phyloP scores from a whole-genome alignment of 1,140 invertebrate genomes.

The Bombus consobrinus region DNA sequence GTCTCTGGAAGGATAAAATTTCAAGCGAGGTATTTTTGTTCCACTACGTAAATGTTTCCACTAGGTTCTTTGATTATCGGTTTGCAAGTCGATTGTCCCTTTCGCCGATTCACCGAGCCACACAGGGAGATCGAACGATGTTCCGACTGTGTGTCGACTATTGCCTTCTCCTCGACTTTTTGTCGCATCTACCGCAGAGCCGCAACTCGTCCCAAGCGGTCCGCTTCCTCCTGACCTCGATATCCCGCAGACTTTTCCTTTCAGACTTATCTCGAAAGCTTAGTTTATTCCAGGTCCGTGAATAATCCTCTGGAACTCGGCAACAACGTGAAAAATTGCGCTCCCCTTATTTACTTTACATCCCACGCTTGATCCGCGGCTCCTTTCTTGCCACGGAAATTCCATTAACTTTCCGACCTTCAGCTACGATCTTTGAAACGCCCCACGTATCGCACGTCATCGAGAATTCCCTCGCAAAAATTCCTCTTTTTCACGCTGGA shows the following conservation, averaged over 20 bases:
- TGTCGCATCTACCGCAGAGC: not conserved
- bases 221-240: conserved; percentile 9
- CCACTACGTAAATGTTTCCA: not conserved
- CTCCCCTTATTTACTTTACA: not conserved
- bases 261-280: conserved; percentile 1
- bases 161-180: not conserved
- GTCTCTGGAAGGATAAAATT: not conserved
- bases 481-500: too few relatives aligned
- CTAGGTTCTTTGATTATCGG: not conserved
- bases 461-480: not conserved
- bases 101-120: not conserved
- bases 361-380: not conserved
- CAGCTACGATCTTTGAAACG: not conserved
- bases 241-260: conserved; percentile 13
- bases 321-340: conserved; percentile 11
- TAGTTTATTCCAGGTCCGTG: not conserved
- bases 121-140: too few relatives aligned
- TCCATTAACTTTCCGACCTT: conserved; percentile 9
- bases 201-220: not conserved
- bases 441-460: not conserved
- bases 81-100: conserved; percentile 17
- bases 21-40: not conserved
- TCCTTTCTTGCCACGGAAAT: conserved; percentile 13
- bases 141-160: not conserved
- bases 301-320: not conserved